Evolutionary conservation across 2,113 vertebrate genomes (phyloP).

Genomic region (Pteropus alecto): DNA sequence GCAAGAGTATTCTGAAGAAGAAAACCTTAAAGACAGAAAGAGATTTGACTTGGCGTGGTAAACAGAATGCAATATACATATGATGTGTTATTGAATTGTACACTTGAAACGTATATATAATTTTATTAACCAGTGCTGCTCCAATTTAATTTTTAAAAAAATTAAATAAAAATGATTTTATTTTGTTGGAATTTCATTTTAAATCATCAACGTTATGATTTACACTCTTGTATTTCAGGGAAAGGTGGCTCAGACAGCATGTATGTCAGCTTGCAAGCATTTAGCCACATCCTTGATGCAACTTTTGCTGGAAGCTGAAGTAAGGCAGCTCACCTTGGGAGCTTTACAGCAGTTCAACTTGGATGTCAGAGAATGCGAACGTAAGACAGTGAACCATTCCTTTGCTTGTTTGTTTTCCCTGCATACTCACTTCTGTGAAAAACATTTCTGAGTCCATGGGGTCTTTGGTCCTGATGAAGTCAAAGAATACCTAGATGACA

Average conservation of each 20-base stretch:
- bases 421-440: not conserved
- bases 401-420: not conserved
- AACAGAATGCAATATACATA: no score
- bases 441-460: not conserved
- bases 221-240: slow-evolving; percentile 84
- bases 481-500: not conserved
- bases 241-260: slow-evolving; percentile 98
- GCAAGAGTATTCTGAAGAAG: not conserved
- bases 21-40: not conserved
- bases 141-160: no score
- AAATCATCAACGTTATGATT: not conserved
- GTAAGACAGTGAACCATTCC: slow-evolving; percentile 83
- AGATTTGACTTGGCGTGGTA: no score
- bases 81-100: no score
- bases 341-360: slow-evolving; percentile 95
- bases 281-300: slow-evolving; percentile 95
- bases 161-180: not conserved
- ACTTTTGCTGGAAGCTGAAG: slow-evolving; percentile 93
- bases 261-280: slow-evolving; percentile 98
- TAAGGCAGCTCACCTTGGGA: slow-evolving; percentile 94
- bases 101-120: no score
- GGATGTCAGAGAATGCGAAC: slow-evolving; percentile 95
- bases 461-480: not conserved
- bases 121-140: no score
- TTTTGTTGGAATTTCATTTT: slow-evolving; percentile 25